Conservation (phyloP, 2,113 vertebrate species). For the Ptyas mucosa region DNA sequence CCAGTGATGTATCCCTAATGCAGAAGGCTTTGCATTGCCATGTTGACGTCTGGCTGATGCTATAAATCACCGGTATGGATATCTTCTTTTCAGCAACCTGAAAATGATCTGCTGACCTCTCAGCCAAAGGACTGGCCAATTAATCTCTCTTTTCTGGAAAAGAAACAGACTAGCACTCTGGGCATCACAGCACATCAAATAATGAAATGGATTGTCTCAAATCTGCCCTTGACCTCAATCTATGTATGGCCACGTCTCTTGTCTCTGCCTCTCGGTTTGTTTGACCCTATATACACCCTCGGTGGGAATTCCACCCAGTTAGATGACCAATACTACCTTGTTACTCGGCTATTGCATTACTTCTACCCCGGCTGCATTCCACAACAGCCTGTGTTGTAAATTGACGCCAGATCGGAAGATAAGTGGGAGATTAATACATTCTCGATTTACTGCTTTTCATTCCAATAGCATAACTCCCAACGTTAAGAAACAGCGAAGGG, state of each 20-base stretch:
- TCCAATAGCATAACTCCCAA: background rate
- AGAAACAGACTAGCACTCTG: background rate
- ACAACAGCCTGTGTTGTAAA: background rate
- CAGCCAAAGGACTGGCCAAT: background rate
- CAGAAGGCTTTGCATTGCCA: background rate
- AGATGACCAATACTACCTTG: no score
- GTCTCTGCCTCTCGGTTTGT: background rate
- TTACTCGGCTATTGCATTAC: background rate
- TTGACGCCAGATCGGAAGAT: background rate
- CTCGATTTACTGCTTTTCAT: background rate
- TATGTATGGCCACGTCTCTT: background rate
- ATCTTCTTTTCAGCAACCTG: background rate
- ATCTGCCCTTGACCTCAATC: background rate
- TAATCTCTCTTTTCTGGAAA: background rate
- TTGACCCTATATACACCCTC: background rate
- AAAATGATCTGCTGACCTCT: background rate
- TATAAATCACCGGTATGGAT: background rate
- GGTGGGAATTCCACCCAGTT: background rate
- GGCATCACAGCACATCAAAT: background rate
- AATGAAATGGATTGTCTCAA: background rate
- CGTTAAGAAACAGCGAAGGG: background rate
- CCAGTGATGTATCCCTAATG: background rate
- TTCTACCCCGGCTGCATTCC: background rate
- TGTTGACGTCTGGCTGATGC: background rate
- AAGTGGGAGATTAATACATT: background rate